Evolutionary conservation across 2,113 vertebrate species (phyloP).

Genomic region (Oncorhynchus clarkii): DNA sequence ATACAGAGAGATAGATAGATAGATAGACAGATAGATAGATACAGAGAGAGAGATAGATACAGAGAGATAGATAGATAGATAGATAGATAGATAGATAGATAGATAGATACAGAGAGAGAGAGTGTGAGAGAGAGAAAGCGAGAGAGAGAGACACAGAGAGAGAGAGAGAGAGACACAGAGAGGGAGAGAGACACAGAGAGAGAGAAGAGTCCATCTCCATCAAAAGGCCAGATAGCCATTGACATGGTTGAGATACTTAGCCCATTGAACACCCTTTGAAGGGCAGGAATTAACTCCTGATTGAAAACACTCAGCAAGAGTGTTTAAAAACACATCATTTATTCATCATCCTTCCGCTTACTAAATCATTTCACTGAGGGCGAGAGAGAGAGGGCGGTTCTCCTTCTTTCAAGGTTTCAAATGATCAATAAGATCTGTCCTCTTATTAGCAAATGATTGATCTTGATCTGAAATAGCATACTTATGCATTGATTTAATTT

Average conservation of each 20-base stretch:
- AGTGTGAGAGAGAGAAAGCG: rapidly evolving
- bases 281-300: background rate
- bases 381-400: no score
- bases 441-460: background rate
- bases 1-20: no score
- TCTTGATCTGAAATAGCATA: background rate
- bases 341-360: background rate
- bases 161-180: no score
- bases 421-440: background rate
- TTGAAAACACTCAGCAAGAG: background rate
- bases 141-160: no score
- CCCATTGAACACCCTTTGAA: background rate
- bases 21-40: no score
- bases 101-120: no score
- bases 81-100: no score
- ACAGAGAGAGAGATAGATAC: no score
- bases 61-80: no score
- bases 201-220: background rate
- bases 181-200: no score
- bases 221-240: background rate
- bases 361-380: background rate
- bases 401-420: background rate
- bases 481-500: no score
- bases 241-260: background rate
- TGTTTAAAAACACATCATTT: background rate